phyloP scores from a whole-genome alignment of 2,113 vertebrate genomes.

The Cottus gobio region DNA sequence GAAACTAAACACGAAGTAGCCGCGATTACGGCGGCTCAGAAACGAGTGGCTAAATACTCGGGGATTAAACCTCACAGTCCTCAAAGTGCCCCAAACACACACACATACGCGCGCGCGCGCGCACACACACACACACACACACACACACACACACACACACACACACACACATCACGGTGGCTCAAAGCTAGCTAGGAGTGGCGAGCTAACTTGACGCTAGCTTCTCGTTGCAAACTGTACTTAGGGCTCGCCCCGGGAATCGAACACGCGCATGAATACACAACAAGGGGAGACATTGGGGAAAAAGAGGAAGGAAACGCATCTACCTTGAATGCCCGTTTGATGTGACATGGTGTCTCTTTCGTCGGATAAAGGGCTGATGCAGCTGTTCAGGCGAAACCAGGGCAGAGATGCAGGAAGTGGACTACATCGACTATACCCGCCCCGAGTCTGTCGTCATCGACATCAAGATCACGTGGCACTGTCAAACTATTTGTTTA shows the following conservation, averaged over 20 bases:
- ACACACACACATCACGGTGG: constrained; percentile 53
- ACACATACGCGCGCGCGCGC: neutral
- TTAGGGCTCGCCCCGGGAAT: neutral
- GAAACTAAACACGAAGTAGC: neutral
- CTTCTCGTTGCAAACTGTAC: constrained; percentile 27
- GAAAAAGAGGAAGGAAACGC: neutral
- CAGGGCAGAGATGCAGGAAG: constrained; percentile 80
- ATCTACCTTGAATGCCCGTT: constrained; percentile 94
- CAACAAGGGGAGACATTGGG: neutral
- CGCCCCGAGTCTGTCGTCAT: constrained; percentile 58
- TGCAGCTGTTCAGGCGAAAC: constrained; percentile 69
- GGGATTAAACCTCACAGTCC: constrained; percentile 12
- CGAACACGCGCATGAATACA: too few relatives aligned
- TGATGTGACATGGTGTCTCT: constrained; percentile 91
- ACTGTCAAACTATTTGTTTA: neutral
- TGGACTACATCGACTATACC: constrained; percentile 58
- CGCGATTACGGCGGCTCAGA: neutral
- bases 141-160: neutral
- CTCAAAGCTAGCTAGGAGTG: constrained; percentile 62
- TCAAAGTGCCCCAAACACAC: constrained; percentile 22
- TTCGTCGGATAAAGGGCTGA: constrained; percentile 55
- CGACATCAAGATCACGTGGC: constrained; percentile 47
- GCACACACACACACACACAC: constrained; percentile 45
- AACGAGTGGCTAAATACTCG: neutral
- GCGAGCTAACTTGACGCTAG: constrained; percentile 66